Base-by-base conservation (phyloP, 2,888 invertebrate species). In the Branchipolynoe longqiensis region DNA sequence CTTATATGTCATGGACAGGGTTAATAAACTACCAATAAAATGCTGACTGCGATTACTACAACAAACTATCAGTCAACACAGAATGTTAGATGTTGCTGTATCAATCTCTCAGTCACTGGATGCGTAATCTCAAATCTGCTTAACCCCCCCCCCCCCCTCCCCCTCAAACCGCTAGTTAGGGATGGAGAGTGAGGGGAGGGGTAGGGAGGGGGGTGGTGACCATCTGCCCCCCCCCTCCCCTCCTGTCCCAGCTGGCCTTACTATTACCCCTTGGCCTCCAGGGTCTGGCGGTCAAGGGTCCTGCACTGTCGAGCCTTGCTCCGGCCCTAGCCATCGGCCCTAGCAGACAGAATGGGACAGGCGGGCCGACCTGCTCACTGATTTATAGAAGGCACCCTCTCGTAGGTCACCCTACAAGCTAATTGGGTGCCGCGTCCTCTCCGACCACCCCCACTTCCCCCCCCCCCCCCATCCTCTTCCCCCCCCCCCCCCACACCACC, bases 211-310 rank as follows among this genome's bases (percentile, higher is more conserved):
- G n/a, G 12, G 25, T 31, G 12, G 22, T 69, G 69, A 69, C 36
- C n/a, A n/a, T 69, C 69, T 36, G 69, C 69, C 69, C 36, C 18
- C 33, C 28, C 36, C 69, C 36, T 22, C n/a, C n/a, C n/a, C 69
- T 36, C 36, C 69, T 8, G 12, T 38, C 18, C 38, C 69, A 33
- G 0, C 3, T 22, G 36, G 38, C 69, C 69, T 69, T 14, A 38
- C 69, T 69, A 69, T 69, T 69, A 69, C 69, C 69, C 69, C 38
- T 18, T 69, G 69, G 69, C 69, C 69, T 38, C 38, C 18, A 38
- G 69, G 18, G 33, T 33, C 36, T 33, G 36, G 69, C 69, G 69
- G 69, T 14, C 69, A 69, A 3, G 36, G 33, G 36, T 69, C 36
- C 69, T 38, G 69, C 33, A 18, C 69, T 14, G 48, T 18, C 12